Conservation (phyloP, 2,888 invertebrate genomes). For the Diachrysia chrysitis region DNA sequence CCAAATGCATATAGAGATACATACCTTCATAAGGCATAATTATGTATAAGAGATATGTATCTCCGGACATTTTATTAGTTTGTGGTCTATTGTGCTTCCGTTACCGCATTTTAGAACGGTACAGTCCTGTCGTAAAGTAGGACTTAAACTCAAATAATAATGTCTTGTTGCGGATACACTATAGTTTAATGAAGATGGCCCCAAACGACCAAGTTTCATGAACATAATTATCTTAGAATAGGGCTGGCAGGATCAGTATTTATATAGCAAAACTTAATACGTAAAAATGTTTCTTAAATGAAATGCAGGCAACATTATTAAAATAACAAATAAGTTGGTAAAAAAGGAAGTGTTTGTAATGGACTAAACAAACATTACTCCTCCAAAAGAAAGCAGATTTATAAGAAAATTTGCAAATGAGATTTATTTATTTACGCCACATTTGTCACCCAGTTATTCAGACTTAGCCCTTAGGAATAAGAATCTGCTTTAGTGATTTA, state of each 20-base stretch:
- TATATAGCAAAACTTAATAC: neutral
- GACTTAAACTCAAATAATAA: conserved; percentile 18
- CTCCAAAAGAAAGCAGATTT: neutral
- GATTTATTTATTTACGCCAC: neutral
- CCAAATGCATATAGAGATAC: too few species aligned
- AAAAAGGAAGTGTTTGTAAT: too few species aligned
- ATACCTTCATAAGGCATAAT: too few species aligned
- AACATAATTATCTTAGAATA: conserved; percentile 14
- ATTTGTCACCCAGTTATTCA: neutral
- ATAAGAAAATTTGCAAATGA: neutral
- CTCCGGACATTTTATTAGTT: conserved; percentile 34
- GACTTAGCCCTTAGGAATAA: neutral
- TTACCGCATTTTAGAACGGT: conserved; percentile 6
- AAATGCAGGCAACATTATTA: neutral
- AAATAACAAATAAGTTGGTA: too few species aligned
- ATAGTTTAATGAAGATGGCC: conserved; percentile 13
- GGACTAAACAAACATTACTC: neutral
- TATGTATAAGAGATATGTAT: conserved; percentile 10
- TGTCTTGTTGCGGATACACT: conserved; percentile 13
- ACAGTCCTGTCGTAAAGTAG: conserved; percentile 21
- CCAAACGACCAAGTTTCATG: conserved; percentile 12
- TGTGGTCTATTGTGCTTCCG: conserved; percentile 8
- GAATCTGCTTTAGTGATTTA: conserved; percentile 1
- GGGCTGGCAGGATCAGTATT: neutral
- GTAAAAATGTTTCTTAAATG: neutral